Conservation (phyloP, 2,113 vertebrate species). For the Gobiocypris rarus region DNA sequence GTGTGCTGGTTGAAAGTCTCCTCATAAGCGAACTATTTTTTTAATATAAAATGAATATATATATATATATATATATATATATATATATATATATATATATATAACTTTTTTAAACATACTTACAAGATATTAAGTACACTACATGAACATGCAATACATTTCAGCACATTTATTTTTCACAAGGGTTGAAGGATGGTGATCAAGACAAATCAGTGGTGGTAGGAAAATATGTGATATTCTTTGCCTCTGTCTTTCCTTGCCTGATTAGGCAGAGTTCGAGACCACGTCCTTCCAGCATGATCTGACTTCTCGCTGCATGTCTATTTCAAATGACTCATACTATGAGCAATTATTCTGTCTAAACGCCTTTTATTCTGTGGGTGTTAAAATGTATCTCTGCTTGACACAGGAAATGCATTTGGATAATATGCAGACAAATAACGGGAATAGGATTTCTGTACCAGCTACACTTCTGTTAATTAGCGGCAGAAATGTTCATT, state of each 20-base stretch:
- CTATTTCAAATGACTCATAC: not conserved
- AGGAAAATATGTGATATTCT: constrained; percentile 17
- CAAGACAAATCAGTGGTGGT: constrained; percentile 27
- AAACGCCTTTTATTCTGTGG: not conserved
- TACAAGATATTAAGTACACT: no score
- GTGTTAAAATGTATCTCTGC: not conserved
- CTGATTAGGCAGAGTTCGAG: constrained; percentile 19
- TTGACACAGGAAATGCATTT: not conserved
- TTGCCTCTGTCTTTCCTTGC: constrained; percentile 1
- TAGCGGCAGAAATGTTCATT: not conserved
- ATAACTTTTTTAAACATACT: no score
- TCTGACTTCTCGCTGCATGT: not conserved
- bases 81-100: no score
- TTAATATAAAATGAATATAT: no score
- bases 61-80: no score
- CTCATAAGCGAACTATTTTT: no score
- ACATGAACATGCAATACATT: not conserved
- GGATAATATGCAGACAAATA: not conserved
- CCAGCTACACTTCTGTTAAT: not conserved
- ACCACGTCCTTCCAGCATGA: constrained; percentile 18
- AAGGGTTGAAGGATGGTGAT: not conserved
- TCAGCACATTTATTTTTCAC: not conserved
- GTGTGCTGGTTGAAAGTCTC: no score
- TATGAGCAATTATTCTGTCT: not conserved
- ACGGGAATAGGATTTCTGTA: not conserved